A percentile compares a stretch with the other conserved stretches of the same genome.
phyloP scores from a whole-genome alignment of 2,797 vertebrate species.

The Paratrypauchen microcephalus region DNA sequence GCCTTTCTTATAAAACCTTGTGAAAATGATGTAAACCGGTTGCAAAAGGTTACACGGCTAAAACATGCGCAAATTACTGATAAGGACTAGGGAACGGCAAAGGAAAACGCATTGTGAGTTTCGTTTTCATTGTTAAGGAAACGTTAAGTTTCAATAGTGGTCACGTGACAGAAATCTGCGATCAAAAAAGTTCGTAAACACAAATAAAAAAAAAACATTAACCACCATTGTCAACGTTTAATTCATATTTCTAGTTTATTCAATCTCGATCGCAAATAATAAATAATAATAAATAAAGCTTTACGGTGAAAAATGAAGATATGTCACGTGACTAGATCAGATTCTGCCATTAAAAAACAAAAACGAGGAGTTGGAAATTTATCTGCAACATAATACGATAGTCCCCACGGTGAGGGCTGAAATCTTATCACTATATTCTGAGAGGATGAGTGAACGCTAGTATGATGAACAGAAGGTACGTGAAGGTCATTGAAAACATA shows the following conservation, averaged over 20 bases:
- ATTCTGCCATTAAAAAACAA: slow-evolving; percentile 38
- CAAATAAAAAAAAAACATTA: neutral
- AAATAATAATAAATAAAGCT: too few species aligned
- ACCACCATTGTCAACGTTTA: neutral
- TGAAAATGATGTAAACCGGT: neutral
- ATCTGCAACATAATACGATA: slow-evolving; percentile 34
- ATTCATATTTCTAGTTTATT: neutral
- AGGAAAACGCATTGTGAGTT: slow-evolving; percentile 31
- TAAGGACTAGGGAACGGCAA: accelerated
- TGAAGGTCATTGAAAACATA: slow-evolving; percentile 25
- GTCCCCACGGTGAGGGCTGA: slow-evolving; percentile 24
- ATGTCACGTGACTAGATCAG: slow-evolving; percentile 31
- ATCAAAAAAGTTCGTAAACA: neutral
- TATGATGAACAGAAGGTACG: slow-evolving; percentile 7
- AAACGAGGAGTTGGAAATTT: slow-evolving; percentile 13
- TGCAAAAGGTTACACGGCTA: neutral
- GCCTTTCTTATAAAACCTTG: slow-evolving; percentile 9
- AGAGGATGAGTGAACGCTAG: neutral
- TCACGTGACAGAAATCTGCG: slow-evolving; percentile 39
- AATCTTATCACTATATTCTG: slow-evolving; percentile 15
- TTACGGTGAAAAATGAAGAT: neutral
- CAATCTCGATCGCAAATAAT: neutral
- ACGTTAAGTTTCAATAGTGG: slow-evolving; percentile 36
- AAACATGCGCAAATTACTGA: neutral
- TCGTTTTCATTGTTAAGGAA: slow-evolving; percentile 69